Evolutionary conservation across 2,888 invertebrate genomes (phyloP).

Genomic region (Argynnis bischoffii): DNA sequence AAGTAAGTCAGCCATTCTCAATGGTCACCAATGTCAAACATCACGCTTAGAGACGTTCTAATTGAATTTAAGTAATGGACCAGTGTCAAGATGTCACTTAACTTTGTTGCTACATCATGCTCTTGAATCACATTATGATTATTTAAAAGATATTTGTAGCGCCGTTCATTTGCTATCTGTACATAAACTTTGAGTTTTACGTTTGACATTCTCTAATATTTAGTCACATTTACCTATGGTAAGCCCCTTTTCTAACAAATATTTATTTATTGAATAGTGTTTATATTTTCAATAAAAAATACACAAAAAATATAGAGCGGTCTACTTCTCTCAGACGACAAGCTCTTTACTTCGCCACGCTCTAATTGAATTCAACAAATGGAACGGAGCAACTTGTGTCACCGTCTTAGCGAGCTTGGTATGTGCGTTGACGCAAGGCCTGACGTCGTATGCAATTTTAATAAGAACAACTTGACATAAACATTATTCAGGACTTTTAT

Average conservation of each 20-base stretch:
- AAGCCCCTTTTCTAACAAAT: background rate
- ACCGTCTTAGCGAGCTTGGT: constrained; percentile 28
- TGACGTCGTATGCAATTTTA: background rate
- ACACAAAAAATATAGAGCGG: constrained; percentile 3
- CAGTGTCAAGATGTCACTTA: background rate
- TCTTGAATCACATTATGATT: background rate
- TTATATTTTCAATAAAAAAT: background rate
- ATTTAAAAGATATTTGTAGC: background rate
- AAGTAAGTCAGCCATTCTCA: background rate
- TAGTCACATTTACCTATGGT: no score
- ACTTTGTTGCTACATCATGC: background rate
- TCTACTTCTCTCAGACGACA: constrained; percentile 17
- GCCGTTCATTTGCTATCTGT: no score
- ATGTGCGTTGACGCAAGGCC: constrained; percentile 26
- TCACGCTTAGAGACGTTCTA: background rate
- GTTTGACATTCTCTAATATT: no score
- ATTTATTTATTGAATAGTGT: background rate
- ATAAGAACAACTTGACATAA: no score
- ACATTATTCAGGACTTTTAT: no score
- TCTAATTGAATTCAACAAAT: constrained; percentile 40
- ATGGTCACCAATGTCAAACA: background rate
- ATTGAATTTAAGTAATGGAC: constrained; percentile 1
- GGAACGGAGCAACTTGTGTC: constrained; percentile 36
- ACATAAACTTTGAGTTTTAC: no score
- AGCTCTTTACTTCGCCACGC: constrained; percentile 34